Evolutionary conservation across 2,888 invertebrate species (phyloP).

Genomic region (Cordilura impudica): DNA sequence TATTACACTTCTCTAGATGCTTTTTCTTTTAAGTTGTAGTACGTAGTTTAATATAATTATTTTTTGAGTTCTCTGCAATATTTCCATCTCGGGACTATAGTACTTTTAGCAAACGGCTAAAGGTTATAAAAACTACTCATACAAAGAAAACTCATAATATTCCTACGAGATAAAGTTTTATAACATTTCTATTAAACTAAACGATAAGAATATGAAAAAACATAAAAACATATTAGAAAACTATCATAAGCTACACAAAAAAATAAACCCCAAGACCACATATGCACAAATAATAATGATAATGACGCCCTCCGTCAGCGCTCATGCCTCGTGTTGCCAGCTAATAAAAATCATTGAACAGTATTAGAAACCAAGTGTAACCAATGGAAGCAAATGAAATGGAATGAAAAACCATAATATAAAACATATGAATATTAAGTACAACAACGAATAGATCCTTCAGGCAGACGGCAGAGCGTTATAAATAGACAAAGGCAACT

Average conservation of each 20-base stretch:
- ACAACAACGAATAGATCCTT: conserved; percentile 10
- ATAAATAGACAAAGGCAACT: conserved; percentile 7
- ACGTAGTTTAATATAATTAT: too few relatives aligned
- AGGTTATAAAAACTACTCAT: too few relatives aligned
- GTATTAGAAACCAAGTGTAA: conserved; percentile 46
- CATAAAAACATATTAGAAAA: conserved; percentile 60
- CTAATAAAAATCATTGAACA: conserved; percentile 62
- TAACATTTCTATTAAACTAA: conserved; percentile 54
- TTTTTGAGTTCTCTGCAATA: too few relatives aligned
- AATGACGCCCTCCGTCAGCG: neutral
- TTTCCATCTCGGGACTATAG: too few relatives aligned
- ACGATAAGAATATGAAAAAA: conserved; percentile 54
- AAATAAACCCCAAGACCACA: neutral
- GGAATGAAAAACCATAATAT: conserved; percentile 18
- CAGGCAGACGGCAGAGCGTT: conserved; percentile 28
- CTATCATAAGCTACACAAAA: conserved; percentile 54
- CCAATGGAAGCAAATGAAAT: conserved; percentile 32
- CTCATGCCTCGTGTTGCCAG: conserved; percentile 51
- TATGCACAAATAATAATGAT: neutral
- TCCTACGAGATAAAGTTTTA: neutral
- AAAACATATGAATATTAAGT: conserved; percentile 29
- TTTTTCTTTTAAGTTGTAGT: too few relatives aligned
- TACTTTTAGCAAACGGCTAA: too few relatives aligned
- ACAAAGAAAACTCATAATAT: neutral
- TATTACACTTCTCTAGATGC: too few relatives aligned